Conservation (phyloP, 2,113 vertebrate genomes). For the Carollia perspicillata region DNA sequence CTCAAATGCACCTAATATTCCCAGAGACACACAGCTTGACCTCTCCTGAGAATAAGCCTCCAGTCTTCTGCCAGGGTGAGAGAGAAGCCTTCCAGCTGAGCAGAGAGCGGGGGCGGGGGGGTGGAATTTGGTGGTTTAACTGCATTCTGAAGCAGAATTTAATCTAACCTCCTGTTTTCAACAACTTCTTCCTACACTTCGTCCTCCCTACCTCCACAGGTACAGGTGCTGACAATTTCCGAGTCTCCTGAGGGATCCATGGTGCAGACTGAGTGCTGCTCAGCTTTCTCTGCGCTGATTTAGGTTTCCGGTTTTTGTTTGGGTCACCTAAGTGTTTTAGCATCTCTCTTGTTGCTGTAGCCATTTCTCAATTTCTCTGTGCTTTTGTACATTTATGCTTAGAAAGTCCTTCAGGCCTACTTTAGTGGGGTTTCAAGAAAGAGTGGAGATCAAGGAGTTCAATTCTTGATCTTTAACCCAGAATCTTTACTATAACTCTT, state of each 20-base stretch:
- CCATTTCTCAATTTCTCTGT: background rate
- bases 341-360: background rate
- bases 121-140: background rate
- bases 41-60: background rate
- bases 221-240: background rate
- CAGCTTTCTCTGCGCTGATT: background rate
- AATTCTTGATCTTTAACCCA: background rate
- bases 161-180: conserved; percentile 42
- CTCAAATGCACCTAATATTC: background rate
- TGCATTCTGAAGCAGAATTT: conserved; percentile 17
- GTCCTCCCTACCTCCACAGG: background rate
- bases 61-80: background rate
- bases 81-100: background rate
- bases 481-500: background rate
- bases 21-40: background rate
- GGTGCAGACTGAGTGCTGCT: background rate
- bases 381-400: background rate
- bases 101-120: background rate
- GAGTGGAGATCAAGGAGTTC: background rate
- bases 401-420: background rate
- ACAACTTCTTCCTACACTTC: background rate
- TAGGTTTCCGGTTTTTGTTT: background rate
- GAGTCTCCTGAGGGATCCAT: background rate
- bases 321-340: background rate
- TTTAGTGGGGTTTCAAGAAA: background rate